Base-by-base conservation (phyloP, 2,888 invertebrate species). In the Alentia gelatinosa region DNA sequence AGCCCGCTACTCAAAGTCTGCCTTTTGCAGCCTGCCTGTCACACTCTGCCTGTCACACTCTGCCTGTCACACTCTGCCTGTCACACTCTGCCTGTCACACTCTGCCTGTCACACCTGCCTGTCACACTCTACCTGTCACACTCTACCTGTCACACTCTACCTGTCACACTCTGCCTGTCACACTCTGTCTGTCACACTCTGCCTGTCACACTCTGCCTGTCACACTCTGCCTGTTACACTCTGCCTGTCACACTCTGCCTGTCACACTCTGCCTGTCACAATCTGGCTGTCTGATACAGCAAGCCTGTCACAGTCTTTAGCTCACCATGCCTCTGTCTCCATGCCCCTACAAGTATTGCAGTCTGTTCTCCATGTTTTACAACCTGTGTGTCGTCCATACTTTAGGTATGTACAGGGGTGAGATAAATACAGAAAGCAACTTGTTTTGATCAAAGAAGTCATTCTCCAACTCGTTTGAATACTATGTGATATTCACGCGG, bases 161-260 rank as follows among this genome's bases (percentile, higher is more conserved):
- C 86, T 90, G 30, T 89, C 86, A 88, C 47, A 12, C 9, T 42
- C 47, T 42, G 9, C 15, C 47, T 42, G 47, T 42, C 47, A 88
- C 47, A 12, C 9, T 42, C 47, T 42, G 47, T 42, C 47, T 42
- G 9, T 42, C 9, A 12, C 47, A 12, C 47, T 42, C 56, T 91
- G 68, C 63, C 37, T 89, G 68, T 91, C 68, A 90, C 89, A 63
- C 88, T 91, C 89, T 89, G 23, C 89, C 91, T 91, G 35, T 68
- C 89, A 63, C 37, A 90, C 89, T 86, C 9, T 90, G 84, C 88
- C 30, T 50, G 30, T 47, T 39, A 89, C 47, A 26, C 35, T 86
- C 42, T 42, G 40, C 12, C 26, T 40, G 12, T n/a, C 50, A 9
- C 26, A 15, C 68, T 56, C 84, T 88, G 40, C 30, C 33, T 47